Percentiles rank a stretch among this genome's conserved stretches.
Evolutionary conservation across 2,113 vertebrate species (phyloP).

Genomic region (Zosterops pallidus): DNA sequence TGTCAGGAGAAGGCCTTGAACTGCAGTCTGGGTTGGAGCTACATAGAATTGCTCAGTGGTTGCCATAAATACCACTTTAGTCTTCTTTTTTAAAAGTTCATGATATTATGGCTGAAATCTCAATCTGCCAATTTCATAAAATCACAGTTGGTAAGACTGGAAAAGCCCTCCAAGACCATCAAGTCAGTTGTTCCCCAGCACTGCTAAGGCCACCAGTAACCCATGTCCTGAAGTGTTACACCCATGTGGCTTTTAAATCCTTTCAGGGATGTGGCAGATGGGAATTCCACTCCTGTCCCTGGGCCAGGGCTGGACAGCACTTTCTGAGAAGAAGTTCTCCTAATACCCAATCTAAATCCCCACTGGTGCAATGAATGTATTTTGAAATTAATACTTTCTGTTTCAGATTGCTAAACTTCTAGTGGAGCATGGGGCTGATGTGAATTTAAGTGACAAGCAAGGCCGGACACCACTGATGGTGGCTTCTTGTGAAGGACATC

Average conservation of each 20-base stretch:
- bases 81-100: background rate
- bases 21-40: background rate
- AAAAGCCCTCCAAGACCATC: background rate
- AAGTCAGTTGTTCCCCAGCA: background rate
- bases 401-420: conserved; percentile 89
- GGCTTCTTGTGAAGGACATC: conserved; percentile 92
- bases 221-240: background rate
- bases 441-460: conserved; percentile 93
- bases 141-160: background rate
- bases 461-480: conserved; percentile 96
- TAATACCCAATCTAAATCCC: background rate
- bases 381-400: background rate
- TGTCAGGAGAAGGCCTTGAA: background rate
- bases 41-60: background rate
- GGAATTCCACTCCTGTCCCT: background rate
- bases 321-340: background rate
- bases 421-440: conserved; percentile 85
- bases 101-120: background rate
- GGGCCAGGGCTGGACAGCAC: background rate
- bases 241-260: background rate
- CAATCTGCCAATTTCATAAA: background rate
- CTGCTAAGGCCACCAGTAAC: background rate
- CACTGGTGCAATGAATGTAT: background rate
- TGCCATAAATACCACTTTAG: background rate
- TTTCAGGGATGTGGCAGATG: background rate